These are phyloP conservation scores for Drosophila borealis DNA, from an alignment of 2,888 invertebrate species.

Conservation along the genomic window DNA sequence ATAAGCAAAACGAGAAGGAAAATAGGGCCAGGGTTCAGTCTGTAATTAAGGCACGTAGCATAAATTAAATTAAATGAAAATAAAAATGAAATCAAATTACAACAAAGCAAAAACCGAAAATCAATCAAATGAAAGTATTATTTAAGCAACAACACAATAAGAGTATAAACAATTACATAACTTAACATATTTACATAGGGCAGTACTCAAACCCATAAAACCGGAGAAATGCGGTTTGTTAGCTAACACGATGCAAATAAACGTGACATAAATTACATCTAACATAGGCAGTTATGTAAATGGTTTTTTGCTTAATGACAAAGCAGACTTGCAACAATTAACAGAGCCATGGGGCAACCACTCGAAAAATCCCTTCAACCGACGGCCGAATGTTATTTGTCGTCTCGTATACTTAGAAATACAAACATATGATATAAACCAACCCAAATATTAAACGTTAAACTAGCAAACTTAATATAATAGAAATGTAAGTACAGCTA, in stretches of 20 bases:
- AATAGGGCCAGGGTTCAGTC: slow-evolving; percentile 37
- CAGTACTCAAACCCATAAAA: slow-evolving; percentile 42
- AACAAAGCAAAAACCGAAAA: slow-evolving; percentile 80
- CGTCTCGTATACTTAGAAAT: slow-evolving; percentile 30
- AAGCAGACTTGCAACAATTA: slow-evolving; percentile 6
- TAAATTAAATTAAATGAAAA: slow-evolving; percentile 48
- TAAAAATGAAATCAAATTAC: slow-evolving; percentile 59
- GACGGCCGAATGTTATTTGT: slow-evolving; percentile 26
- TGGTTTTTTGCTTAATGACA: slow-evolving; percentile 23
- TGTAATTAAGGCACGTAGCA: slow-evolving; percentile 51
- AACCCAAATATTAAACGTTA: slow-evolving; percentile 46
- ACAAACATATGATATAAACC: slow-evolving; percentile 31
- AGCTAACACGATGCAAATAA: slow-evolving; percentile 31
- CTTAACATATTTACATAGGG: slow-evolving; percentile 36
- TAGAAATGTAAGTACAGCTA: slow-evolving; percentile 36
- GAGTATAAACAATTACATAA: slow-evolving; percentile 50
- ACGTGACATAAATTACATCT: slow-evolving; percentile 27
- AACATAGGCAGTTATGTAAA: slow-evolving; percentile 27
- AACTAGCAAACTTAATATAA: slow-evolving; percentile 53
- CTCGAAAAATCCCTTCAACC: background rate
- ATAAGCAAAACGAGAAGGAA: slow-evolving; percentile 22
- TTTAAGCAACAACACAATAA: slow-evolving; percentile 69
- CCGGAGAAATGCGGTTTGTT: slow-evolving; percentile 23
- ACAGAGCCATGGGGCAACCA: slow-evolving; percentile 12
- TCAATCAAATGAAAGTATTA: slow-evolving; percentile 84